Conservation (phyloP, 37 sponge, comb jelly and placozoan genomes). For the Petrosia ficiformis region DNA sequence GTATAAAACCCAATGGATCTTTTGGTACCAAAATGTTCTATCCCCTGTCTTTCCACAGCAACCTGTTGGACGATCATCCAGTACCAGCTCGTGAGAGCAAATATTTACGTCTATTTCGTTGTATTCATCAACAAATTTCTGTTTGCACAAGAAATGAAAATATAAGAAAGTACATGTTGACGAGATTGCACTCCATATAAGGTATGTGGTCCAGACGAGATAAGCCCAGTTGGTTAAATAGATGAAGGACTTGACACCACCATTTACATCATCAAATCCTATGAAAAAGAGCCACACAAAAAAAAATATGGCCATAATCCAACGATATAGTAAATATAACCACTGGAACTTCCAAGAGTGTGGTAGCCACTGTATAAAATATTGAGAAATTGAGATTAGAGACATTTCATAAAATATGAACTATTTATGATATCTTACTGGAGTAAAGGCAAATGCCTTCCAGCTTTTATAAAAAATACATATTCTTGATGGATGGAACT, state of each 20-base stretch:
- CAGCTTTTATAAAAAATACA: slow-evolving; percentile 36
- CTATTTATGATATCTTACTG: slow-evolving; percentile 32
- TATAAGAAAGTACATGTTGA: too few relatives aligned
- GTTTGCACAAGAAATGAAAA: slow-evolving; percentile 12
- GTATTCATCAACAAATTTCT: background rate
- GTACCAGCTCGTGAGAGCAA: background rate
- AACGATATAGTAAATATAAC: background rate
- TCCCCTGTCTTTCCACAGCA: too few relatives aligned
- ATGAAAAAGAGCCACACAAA: background rate
- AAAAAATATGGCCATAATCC: background rate
- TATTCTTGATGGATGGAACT: slow-evolving; percentile 44
- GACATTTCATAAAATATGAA: too few relatives aligned
- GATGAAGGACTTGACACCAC: slow-evolving; percentile 54
- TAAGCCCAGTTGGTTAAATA: slow-evolving; percentile 74
- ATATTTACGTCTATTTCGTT: background rate
- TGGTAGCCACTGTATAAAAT: slow-evolving; percentile 9
- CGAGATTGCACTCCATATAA: slow-evolving; percentile 40
- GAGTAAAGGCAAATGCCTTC: slow-evolving; percentile 51
- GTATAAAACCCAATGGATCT: slow-evolving; percentile 55
- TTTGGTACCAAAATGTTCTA: slow-evolving; percentile 62
- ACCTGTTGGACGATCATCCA: background rate
- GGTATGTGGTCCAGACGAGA: slow-evolving; percentile 21
- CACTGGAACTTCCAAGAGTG: background rate
- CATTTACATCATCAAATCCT: background rate
- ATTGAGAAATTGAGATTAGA: too few relatives aligned